Evolutionary conservation across 2,797 vertebrate species (phyloP).

Genomic region (Moxostoma hubbsi): DNA sequence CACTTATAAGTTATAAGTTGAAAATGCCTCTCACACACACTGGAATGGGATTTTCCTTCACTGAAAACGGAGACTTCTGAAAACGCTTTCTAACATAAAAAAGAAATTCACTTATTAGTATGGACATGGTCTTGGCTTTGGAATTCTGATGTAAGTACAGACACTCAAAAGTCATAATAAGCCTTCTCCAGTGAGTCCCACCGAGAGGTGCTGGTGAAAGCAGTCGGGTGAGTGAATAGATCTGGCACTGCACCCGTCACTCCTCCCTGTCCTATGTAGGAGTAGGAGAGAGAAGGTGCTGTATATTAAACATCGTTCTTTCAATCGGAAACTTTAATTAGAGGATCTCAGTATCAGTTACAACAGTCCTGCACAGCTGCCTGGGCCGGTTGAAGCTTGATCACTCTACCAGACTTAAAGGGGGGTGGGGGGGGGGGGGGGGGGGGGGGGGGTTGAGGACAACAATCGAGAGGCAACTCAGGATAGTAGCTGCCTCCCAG

Average conservation of each 20-base stretch:
- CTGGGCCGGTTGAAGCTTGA: constrained; percentile 82
- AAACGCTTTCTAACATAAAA: too few species aligned
- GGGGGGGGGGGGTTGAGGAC: constrained; percentile 62
- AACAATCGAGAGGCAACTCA: constrained; percentile 71
- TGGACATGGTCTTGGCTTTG: too few species aligned
- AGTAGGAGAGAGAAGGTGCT: constrained; percentile 64
- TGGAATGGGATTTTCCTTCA: too few species aligned
- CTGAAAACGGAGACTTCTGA: too few species aligned
- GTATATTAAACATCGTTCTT: constrained; percentile 76
- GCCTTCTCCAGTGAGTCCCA: constrained; percentile 15
- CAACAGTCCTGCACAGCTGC: constrained; percentile 82
- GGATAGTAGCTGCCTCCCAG: constrained; percentile 67
- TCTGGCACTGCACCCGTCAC: constrained; percentile 47
- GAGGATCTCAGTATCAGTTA: constrained; percentile 85
- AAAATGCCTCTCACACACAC: too few species aligned
- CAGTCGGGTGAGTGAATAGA: constrained; percentile 42
- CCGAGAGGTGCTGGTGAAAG: constrained; percentile 52
- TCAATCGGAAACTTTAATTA: constrained; percentile 87
- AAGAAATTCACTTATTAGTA: too few species aligned
- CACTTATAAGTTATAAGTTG: too few species aligned
- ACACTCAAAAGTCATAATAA: constrained; percentile 31
- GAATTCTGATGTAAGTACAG: neutral
- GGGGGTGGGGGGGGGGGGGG: constrained; percentile 9
- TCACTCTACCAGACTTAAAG: constrained; percentile 87
- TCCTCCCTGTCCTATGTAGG: constrained; percentile 64